Evolutionary conservation across 2,113 vertebrate genomes (phyloP), one percentile per base, ranked within the genome.

Genomic region (Ceuthmochares aereus): DNA sequence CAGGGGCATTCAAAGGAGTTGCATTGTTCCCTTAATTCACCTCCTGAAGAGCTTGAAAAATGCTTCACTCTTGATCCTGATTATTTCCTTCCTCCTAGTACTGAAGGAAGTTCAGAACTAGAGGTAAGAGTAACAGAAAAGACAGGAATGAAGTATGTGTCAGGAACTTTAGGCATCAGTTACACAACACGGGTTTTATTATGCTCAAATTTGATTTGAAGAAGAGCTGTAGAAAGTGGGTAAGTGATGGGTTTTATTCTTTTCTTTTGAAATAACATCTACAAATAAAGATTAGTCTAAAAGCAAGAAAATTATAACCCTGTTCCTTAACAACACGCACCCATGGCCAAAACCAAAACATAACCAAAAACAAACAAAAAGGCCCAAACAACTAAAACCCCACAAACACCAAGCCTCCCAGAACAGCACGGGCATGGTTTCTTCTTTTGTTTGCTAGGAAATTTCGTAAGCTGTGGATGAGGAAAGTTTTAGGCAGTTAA

Each of bases 31-130:
- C 40, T 66, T 37, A 59, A 87, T 72, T 97, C 95, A 81, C 94
- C 94, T 85, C 87, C 91, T 62, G 95, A 95, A 27, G 51, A 52
- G 70, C 88, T 94, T 70, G 97, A 98, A 93, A 97, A 98, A 91
- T 98, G 97, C 96, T 94, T 97, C 56, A 97, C 98, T 96, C 81
- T 95, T 74, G 87, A 97, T 49, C 14, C 67, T 58, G 96, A 95
- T 68, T 91, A 80, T 87, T 96, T 95, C 79, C 86, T 92, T 79
- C 49, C 82, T 72, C 52, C 77, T 16, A 7, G 77, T 80, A n/a
- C 59, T 95, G 87, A 93, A 82, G 94, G 59, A 84, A 87, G 85
- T 55, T 94, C 93, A 60, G 73, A 90, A 85, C n/a, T 84, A 83
- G 95, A 97, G 96, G 95, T 97, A 96, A 97, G 90, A 95, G 79